These are phyloP conservation scores for Valencia hispanica DNA, from an alignment of 2,797 vertebrate genomes.

Conservation along the genomic window DNA sequence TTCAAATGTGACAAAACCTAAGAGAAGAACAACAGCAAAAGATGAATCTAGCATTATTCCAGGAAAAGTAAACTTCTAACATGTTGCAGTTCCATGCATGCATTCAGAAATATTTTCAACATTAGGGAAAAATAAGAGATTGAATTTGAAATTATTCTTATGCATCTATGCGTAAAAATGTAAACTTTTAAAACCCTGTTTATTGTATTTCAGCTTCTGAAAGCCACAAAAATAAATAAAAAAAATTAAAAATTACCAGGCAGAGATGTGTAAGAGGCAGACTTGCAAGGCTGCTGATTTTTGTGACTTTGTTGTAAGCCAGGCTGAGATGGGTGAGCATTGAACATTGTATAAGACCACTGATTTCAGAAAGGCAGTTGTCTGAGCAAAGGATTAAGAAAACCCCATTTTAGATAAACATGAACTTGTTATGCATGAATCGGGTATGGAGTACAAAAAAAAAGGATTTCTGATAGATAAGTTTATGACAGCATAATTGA, in stretches of 20 bases:
- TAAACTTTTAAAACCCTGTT: not conserved
- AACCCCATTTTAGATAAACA: constrained; percentile 6
- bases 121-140: not conserved
- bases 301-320: constrained; percentile 86
- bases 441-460: not conserved
- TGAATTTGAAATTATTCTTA: constrained; percentile 14
- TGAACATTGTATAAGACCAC: constrained; percentile 84
- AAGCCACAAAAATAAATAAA: not conserved
- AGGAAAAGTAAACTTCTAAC: not conserved
- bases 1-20: constrained; percentile 54
- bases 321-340: constrained; percentile 86
- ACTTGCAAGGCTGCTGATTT: constrained; percentile 77
- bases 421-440: not conserved
- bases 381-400: constrained; percentile 71
- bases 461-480: not conserved
- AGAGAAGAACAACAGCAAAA: constrained; percentile 34
- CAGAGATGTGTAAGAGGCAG: constrained; percentile 85
- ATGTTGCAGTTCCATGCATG: not conserved
- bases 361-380: constrained; percentile 87
- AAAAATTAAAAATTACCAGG: constrained; percentile 79
- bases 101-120: constrained; percentile 11
- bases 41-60: constrained; percentile 7
- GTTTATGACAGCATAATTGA: not conserved
- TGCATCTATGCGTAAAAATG: not conserved
- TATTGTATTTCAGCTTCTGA: constrained; percentile 3